Percentiles rank a stretch among this genome's conserved stretches.
These are phyloP conservation scores for Tor tambroides DNA, from an alignment of 2,113 vertebrate genomes.

Conservation along the genomic window DNA sequence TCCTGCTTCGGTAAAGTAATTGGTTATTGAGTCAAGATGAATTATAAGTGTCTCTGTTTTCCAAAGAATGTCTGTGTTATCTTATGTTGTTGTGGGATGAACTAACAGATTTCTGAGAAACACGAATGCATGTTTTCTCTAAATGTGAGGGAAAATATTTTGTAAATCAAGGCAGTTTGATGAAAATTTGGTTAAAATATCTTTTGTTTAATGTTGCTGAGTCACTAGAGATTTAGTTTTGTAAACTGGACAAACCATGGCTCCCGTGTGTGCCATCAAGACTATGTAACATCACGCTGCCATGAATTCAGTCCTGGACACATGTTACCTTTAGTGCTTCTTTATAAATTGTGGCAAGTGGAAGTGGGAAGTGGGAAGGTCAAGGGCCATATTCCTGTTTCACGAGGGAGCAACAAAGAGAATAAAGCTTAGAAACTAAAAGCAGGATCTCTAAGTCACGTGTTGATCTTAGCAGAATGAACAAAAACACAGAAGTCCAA, in stretches of 20 bases:
- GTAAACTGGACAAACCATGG: not conserved
- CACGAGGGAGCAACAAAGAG: constrained; percentile 24
- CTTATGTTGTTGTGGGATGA: constrained; percentile 2
- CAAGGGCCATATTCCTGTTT: constrained; percentile 19
- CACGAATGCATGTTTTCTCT: not conserved
- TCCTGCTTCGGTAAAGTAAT: not conserved
- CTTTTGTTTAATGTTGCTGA: not conserved
- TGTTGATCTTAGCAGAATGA: constrained; percentile 17
- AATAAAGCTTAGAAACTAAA: not conserved
- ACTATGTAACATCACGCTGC: not conserved
- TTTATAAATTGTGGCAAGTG: constrained; percentile 34
- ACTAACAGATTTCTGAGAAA: not conserved
- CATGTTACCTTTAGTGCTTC: constrained; percentile 3
- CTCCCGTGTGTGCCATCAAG: not conserved
- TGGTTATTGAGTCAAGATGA: constrained; percentile 20
- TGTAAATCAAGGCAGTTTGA: not conserved
- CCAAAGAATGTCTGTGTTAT: constrained; percentile 26
- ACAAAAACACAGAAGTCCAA: not conserved
- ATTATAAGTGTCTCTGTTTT: constrained; percentile 12
- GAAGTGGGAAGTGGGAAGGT: constrained; percentile 34
- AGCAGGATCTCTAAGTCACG: not conserved
- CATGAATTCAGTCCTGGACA: constrained; percentile 6
- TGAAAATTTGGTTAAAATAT: not conserved
- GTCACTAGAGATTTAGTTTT: not conserved
- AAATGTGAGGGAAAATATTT: not conserved